A percentile compares a stretch with the other conserved stretches of the same genome.
Evolutionary conservation across 2,888 invertebrate genomes (phyloP).

Genomic region (Caenorhabditis zanzibari): DNA sequence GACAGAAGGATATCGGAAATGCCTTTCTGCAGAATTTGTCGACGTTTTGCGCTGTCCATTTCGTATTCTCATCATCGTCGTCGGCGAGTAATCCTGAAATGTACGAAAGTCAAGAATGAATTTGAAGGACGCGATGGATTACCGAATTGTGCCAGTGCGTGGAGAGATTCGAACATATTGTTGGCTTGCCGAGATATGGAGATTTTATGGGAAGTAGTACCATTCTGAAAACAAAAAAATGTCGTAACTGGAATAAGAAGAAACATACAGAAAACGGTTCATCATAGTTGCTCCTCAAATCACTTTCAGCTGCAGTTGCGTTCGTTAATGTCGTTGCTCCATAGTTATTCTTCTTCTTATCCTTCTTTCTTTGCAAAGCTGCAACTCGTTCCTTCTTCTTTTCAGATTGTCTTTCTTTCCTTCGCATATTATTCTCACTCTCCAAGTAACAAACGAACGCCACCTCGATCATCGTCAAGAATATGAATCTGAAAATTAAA

Average conservation of each 20-base stretch:
- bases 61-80: conserved; percentile 72
- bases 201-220: conserved; percentile 48
- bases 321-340: conserved; percentile 65
- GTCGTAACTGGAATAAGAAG: background rate
- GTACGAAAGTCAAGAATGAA: too few relatives aligned
- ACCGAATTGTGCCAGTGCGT: conserved; percentile 72
- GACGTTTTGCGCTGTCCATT: conserved; percentile 80
- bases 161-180: conserved; percentile 71
- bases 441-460: conserved; percentile 80
- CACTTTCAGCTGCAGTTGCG: conserved; percentile 46
- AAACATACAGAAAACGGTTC: conserved; percentile 57
- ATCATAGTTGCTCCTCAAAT: conserved; percentile 64
- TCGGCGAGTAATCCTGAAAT: conserved; percentile 62
- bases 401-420: conserved; percentile 66
- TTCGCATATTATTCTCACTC: conserved; percentile 68
- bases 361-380: conserved; percentile 58
- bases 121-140: background rate
- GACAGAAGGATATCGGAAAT: conserved; percentile 78
- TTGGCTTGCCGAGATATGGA: conserved; percentile 65
- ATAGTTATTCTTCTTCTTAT: conserved; percentile 67
- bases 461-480: conserved; percentile 81
- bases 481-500: conserved; percentile 75
- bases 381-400: conserved; percentile 72
- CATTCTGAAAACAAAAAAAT: conserved; percentile 30
- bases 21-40: conserved; percentile 79